Conservation (phyloP, 2,797 vertebrate genomes). For the Ptychobarbus kaznakovi region DNA sequence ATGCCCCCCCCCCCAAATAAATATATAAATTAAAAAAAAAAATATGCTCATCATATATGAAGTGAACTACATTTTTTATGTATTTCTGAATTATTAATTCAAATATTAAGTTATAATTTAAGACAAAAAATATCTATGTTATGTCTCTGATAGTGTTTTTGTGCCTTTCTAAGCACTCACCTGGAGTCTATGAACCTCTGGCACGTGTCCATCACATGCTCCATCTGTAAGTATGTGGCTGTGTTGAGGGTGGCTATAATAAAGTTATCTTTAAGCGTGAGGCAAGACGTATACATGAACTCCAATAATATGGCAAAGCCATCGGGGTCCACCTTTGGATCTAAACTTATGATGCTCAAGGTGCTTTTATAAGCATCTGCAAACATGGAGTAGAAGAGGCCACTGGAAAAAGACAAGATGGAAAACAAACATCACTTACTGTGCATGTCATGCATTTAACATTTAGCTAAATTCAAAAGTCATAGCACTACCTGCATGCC, state of each 20-base stretch:
- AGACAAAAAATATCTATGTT: not conserved
- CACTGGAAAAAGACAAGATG: conserved; percentile 75
- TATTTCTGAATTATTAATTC: not conserved
- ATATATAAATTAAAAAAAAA: not conserved
- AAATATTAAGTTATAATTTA: not conserved
- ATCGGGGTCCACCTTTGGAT: conserved; percentile 91
- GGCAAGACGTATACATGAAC: conserved; percentile 97
- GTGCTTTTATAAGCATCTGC: conserved; percentile 90
- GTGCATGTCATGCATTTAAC: not conserved
- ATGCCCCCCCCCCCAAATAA: not conserved
- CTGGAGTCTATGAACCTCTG: conserved; percentile 93
- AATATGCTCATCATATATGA: not conserved
- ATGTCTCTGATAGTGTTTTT: not conserved
- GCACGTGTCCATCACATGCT: conserved; percentile 97
- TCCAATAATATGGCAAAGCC: conserved; percentile 93
- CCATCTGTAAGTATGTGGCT: conserved; percentile 96
- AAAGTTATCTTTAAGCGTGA: conserved; percentile 88
- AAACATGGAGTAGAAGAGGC: conserved; percentile 97
- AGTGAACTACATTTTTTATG: not conserved
- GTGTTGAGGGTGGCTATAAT: conserved; percentile 91
- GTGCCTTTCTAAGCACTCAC: conserved; percentile 69
- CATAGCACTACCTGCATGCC: conserved; percentile 88
- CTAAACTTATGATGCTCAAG: conserved; percentile 88
- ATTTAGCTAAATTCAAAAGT: not conserved
- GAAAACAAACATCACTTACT: not conserved